These are phyloP conservation scores for Achlya flavicornis DNA, from an alignment of 2,888 invertebrate species.

Conservation along the genomic window DNA sequence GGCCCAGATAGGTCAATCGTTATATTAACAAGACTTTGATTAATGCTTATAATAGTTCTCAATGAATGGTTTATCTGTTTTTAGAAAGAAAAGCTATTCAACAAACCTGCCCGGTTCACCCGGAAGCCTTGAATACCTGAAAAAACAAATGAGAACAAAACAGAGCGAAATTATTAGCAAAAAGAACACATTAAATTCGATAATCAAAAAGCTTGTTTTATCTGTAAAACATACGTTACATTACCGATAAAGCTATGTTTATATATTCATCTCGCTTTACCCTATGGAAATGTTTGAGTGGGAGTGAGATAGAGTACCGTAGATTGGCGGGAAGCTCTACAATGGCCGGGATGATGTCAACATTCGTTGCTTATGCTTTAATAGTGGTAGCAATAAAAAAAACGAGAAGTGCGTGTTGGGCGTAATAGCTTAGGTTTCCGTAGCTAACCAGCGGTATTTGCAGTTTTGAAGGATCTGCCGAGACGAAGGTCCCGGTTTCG, in stretches of 20 bases:
- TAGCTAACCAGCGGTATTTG: background rate
- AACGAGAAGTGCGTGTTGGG: background rate
- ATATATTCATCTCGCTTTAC: background rate
- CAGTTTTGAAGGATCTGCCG: no score
- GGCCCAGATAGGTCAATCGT: no score
- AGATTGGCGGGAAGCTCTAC: slow-evolving; percentile 4
- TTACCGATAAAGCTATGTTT: background rate
- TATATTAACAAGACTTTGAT: no score
- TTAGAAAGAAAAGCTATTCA: no score
- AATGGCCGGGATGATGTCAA: slow-evolving; percentile 1
- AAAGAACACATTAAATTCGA: background rate
- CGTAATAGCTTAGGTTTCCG: background rate
- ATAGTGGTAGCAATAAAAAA: background rate
- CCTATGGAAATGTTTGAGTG: background rate
- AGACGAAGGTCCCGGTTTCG: no score
- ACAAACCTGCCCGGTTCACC: no score
- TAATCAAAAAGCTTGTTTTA: background rate
- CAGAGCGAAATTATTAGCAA: no score
- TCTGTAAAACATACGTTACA: background rate
- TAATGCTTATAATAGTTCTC: no score
- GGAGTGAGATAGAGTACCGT: background rate
- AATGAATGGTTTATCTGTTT: no score
- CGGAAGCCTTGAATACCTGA: no score
- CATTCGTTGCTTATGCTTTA: background rate
- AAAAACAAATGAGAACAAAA: no score